Evolutionary conservation across 2,113 vertebrate species (phyloP), one percentile per base, ranked within the genome.

Genomic region (Gymnocephalus cernua): DNA sequence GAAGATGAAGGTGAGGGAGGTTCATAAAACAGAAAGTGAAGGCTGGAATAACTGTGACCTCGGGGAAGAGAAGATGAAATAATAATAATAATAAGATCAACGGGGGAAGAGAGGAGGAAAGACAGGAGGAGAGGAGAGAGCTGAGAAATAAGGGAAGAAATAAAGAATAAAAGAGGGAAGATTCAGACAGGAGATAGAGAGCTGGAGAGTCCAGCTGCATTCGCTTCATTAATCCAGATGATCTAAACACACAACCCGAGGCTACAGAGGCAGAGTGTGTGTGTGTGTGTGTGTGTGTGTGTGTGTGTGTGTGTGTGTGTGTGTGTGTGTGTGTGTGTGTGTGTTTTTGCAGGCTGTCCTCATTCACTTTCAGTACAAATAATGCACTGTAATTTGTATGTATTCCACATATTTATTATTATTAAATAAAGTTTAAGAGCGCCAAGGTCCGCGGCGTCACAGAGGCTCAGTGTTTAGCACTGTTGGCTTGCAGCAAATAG

Each of bases 1-100:
- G 72, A 56, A 15, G 15, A 35, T 21, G 77, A 77, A 68, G 79
- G 85, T 32, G 76, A 47, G 32, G 56, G 75, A 62, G 63, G 35
- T 81, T 86, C 66, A 19, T 76, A 9, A 86, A 79, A 88, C 83
- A 54, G 45, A 47, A 86, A 54, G 21, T 79, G 83, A 87, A 68
- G 50, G 77, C 57, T 77, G 73, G 67, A 75, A 78, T 45, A 70
- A 85, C 62, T 63, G n/a, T 78, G 80, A 71, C 88, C 74, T 12
- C 15, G 11, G 62, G 88, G 47, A 5, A 65, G 18, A 63, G n/a
- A 63, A 57, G 51, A 57, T 15, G 8, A 77, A 73, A 57, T 50
- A 48, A 32, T 32, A 67, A 32, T 32, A 67, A 75, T 38, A 45
- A 66, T 50, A 9, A 63, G 23, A 47, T 32, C 32, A 32, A 32